phyloP scores from a whole-genome alignment of 2,797 vertebrate genomes.

The Lagodon rhomboides region DNA sequence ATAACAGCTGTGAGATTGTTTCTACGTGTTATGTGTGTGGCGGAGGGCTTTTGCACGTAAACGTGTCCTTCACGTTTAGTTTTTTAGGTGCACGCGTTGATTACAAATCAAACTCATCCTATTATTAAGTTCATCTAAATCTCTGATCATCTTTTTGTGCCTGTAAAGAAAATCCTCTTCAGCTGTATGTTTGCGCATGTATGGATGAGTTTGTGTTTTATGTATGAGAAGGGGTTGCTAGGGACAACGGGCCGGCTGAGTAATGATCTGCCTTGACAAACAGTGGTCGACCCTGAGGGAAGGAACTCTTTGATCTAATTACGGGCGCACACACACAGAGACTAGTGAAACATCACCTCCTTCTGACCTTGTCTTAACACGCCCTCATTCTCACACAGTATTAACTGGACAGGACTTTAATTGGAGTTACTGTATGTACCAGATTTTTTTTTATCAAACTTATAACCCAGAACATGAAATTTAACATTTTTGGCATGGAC shows the following conservation, averaged over 20 bases:
- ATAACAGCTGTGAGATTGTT: conserved; percentile 12
- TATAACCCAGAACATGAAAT: background rate
- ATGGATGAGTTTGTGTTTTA: conserved; percentile 15
- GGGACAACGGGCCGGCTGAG: conserved; percentile 64
- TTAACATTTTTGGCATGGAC: background rate
- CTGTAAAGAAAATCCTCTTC: conserved; percentile 31
- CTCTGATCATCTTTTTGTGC: conserved; percentile 43
- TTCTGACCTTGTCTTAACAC: conserved; percentile 45
- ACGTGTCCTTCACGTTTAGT: conserved; percentile 29
- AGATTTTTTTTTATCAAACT: background rate
- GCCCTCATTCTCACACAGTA: conserved; percentile 40
- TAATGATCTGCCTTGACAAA: conserved; percentile 73
- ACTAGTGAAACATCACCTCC: conserved; percentile 42
- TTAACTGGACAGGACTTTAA: conserved; percentile 25
- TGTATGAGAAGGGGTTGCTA: conserved; percentile 55
- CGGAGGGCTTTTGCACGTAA: background rate
- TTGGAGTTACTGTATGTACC: background rate
- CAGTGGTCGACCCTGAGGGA: conserved; percentile 53
- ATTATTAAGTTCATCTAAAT: conserved; percentile 8
- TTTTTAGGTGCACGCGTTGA: conserved; percentile 28
- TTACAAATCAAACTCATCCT: conserved; percentile 41
- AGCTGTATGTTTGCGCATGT: conserved; percentile 1
- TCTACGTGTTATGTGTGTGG: background rate
- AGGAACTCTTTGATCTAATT: conserved; percentile 59
- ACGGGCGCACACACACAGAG: conserved; percentile 39